These are phyloP conservation scores for Apodemia zela DNA, from an alignment of 2,888 invertebrate species.

Conservation along the genomic window DNA sequence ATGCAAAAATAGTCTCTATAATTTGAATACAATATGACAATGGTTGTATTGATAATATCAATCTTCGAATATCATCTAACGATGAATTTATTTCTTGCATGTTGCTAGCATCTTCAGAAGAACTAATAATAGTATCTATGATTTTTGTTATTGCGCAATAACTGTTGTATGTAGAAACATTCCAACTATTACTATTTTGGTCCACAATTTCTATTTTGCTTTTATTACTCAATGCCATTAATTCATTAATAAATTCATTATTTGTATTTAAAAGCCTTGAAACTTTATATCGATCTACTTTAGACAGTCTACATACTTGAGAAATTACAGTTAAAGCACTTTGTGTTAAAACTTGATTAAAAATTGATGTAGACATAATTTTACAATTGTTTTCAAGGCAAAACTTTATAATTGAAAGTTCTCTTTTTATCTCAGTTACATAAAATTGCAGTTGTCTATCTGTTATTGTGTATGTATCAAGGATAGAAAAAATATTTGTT, in stretches of 20 bases:
- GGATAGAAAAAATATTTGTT: slow-evolving; percentile 70
- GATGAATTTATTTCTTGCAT: slow-evolving; percentile 58
- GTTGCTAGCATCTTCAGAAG: slow-evolving; percentile 52
- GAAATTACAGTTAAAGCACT: slow-evolving; percentile 74
- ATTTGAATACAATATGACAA: slow-evolving; percentile 79
- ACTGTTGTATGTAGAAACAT: slow-evolving; percentile 71
- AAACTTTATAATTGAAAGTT: slow-evolving; percentile 70
- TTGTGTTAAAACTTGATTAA: slow-evolving; percentile 64
- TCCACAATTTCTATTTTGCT: slow-evolving; percentile 39
- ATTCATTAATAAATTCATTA: slow-evolving; percentile 63
- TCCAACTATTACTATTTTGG: slow-evolving; percentile 55
- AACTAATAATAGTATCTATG: slow-evolving; percentile 68
- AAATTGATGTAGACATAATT: slow-evolving; percentile 72
- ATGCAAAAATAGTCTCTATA: slow-evolving; percentile 86
- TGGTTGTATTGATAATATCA: slow-evolving; percentile 70
- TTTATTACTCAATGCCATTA: slow-evolving; percentile 50
- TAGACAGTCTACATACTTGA: slow-evolving; percentile 71
- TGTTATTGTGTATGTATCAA: slow-evolving; percentile 63
- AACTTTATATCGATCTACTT: slow-evolving; percentile 73
- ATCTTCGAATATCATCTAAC: slow-evolving; percentile 68
- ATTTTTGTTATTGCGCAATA: slow-evolving; percentile 74
- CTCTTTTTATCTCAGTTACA: slow-evolving; percentile 72
- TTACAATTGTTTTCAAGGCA: slow-evolving; percentile 74
- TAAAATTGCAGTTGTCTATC: slow-evolving; percentile 71
- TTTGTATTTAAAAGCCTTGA: slow-evolving; percentile 68